Evolutionary conservation across 2,888 invertebrate species (phyloP), one percentile per base, ranked within the genome.

Genomic region (Apotomis betuletana): DNA sequence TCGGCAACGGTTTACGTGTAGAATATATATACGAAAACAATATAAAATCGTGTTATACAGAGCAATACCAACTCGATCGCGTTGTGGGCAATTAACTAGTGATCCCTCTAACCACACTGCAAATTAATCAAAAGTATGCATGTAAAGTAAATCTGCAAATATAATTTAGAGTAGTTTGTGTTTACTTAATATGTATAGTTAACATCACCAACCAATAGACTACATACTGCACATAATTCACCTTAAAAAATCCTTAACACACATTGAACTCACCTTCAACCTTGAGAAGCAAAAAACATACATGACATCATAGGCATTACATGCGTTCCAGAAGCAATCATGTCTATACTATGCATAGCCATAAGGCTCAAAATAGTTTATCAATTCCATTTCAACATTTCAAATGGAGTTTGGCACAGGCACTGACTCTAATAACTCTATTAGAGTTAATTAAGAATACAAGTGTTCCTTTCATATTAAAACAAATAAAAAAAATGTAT

Each of bases 391-490:
- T 65, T 57, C 10, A 63, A 63, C 51, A 52, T 9, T 58, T 44
- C 54, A 67, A 57, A 71, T 67, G 54, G 49, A 68, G 52, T 61
- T 67, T 72, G 71, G 67, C 44, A 52, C 44, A 62, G 62, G 8
- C 62, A 54, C 15, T 49, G 72, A 80, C 82, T 86, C 41, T 41
- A 41, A 41, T 41, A 41, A 41, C 41, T 41, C 41, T 87, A 90
- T 90, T 90, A 90, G 85, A 74, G 80, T 85, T 87, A 91, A 90
- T 91, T 90, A 90, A 84, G 79, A 80, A 80, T 77, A 83, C 79
- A 81, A 83, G 79, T 80, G 82, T 83, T 77, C 82, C 80, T 77
- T 80, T 78, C 74, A 85, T 88, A 86, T 85, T 87, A 84, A 85
- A 86, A 85, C 80, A 74, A 80, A 77, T 78, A 74, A 77, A 70